These are phyloP conservation scores for Sarcophaga variegata DNA, from an alignment of 2,888 invertebrate species.

Conservation along the genomic window DNA sequence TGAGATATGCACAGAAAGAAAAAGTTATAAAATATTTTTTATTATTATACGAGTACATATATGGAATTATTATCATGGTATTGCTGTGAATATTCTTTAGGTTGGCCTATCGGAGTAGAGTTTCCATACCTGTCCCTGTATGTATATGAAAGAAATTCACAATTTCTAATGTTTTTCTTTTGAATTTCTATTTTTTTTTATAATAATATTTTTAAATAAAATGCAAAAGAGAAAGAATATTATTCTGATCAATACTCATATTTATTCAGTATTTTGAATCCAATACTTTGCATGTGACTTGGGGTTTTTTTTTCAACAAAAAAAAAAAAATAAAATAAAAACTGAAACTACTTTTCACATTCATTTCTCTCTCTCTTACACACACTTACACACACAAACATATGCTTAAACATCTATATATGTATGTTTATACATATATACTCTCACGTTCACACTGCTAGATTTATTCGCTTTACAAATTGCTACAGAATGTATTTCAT, in stretches of 20 bases:
- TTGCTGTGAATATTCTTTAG: too few species aligned
- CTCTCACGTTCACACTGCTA: background rate
- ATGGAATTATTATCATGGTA: too few species aligned
- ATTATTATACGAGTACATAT: too few species aligned
- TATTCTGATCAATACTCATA: background rate
- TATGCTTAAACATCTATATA: too few species aligned
- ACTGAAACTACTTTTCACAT: constrained; percentile 3
- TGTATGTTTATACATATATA: background rate
- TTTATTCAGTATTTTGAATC: constrained; percentile 7
- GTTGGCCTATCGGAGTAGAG: too few species aligned
- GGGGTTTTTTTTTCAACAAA: background rate
- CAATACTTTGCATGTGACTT: constrained; percentile 36
- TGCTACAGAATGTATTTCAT: constrained; percentile 34
- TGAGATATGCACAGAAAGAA: too few species aligned
- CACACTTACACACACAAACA: background rate
- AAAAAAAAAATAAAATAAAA: background rate
- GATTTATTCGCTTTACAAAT: constrained; percentile 27
- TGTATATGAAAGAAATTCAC: too few species aligned
- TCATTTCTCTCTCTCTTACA: background rate
- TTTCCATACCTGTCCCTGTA: too few species aligned
- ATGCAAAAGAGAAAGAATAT: background rate
- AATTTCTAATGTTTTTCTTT: background rate
- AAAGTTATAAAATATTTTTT: too few species aligned
- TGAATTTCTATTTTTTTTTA: background rate
- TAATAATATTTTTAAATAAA: background rate